These are phyloP conservation scores for Turdus rufiventris DNA, from an alignment of 2,113 vertebrate species.

Conservation along the genomic window DNA sequence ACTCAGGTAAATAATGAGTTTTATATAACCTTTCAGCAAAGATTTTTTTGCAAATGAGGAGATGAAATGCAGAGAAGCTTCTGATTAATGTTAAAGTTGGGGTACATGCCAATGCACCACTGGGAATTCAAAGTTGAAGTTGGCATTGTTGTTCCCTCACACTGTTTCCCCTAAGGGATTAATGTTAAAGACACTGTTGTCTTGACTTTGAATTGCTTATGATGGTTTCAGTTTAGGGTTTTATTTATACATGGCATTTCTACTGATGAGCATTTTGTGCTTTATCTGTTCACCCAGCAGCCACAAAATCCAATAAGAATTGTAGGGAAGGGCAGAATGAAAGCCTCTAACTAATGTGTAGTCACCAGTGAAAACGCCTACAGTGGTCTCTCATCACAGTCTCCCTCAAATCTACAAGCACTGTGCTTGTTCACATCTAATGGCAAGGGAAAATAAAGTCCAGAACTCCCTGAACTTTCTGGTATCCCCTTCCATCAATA, in stretches of 20 bases:
- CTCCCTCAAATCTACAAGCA: background rate
- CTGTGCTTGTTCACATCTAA: background rate
- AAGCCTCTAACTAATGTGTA: background rate
- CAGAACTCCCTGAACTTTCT: background rate
- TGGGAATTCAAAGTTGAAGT: constrained; percentile 15
- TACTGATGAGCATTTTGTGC: background rate
- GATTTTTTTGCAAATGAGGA: constrained; percentile 57
- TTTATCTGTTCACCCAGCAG: constrained; percentile 1
- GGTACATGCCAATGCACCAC: background rate
- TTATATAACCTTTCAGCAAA: constrained; percentile 60
- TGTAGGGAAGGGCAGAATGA: background rate
- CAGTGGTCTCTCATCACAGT: background rate
- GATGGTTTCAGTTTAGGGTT: background rate
- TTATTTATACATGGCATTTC: constrained; percentile 23
- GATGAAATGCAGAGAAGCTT: constrained; percentile 39
- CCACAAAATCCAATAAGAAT: background rate
- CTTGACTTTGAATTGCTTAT: background rate
- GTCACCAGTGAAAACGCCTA: background rate
- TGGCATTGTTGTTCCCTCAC: background rate
- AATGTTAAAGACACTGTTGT: background rate
- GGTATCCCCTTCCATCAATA: background rate
- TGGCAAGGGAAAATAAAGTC: background rate
- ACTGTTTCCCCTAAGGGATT: background rate
- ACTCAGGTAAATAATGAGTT: constrained; percentile 66
- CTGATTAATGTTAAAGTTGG: constrained; percentile 50